A percentile compares a stretch with the other conserved stretches of the same genome.
Conservation (phyloP, 1,140 invertebrate species). For the Oscheius sp. region DNA sequence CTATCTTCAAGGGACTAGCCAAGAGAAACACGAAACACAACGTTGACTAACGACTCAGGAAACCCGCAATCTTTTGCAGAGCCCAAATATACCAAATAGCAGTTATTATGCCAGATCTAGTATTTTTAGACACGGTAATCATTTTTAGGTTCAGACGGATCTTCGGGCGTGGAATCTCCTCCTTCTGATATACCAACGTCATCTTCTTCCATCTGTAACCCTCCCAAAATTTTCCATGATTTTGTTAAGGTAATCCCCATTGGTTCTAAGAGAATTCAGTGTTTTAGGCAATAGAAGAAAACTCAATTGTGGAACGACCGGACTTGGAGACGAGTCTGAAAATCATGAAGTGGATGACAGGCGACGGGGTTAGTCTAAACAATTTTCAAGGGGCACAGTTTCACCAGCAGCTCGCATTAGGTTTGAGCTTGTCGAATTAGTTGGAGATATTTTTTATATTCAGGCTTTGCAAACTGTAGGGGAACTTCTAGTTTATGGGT, state of each 20-base stretch:
- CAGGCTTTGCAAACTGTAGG: conserved; percentile 9
- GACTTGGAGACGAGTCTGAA: conserved; percentile 40
- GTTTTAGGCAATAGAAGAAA: conserved; percentile 44
- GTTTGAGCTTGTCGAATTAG: too few species aligned
- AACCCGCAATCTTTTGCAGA: too few species aligned
- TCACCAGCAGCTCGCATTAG: too few species aligned
- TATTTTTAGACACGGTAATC: not conserved
- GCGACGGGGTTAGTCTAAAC: conserved; percentile 23
- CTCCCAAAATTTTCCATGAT: conserved; percentile 23
- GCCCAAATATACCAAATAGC: too few species aligned
- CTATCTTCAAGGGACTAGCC: too few species aligned
- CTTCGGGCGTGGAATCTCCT: conserved; percentile 31
- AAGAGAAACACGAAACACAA: too few species aligned
- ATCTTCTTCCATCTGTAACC: conserved; percentile 34
- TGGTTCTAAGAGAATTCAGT: not conserved
- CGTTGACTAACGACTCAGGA: too few species aligned
- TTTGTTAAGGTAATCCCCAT: conserved; percentile 28
- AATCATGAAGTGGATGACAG: conserved; percentile 42
- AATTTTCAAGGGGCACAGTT: too few species aligned
- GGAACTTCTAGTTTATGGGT: conserved; percentile 20
- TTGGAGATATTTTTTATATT: conserved; percentile 2
- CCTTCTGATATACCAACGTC: conserved; percentile 38
- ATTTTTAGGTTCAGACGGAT: conserved; percentile 13
- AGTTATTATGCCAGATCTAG: too few species aligned
- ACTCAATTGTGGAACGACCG: conserved; percentile 35